Evolutionary conservation across 2,113 vertebrate genomes (phyloP).

Genomic region (Bufo bufo): DNA sequence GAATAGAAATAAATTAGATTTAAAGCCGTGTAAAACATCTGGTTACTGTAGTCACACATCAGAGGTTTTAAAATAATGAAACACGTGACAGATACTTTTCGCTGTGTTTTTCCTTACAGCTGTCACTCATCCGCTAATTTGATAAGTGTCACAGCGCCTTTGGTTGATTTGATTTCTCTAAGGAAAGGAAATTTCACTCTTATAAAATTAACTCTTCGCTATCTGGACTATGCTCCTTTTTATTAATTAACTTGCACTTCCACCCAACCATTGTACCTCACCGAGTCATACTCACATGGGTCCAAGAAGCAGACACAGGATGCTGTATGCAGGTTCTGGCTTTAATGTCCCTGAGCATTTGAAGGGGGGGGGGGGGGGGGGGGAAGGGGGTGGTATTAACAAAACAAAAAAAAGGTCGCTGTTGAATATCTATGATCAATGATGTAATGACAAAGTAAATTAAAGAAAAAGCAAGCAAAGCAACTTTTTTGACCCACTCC

Average conservation of each 20-base stretch:
- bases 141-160: constrained; percentile 8
- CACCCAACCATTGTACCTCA: neutral
- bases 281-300: neutral
- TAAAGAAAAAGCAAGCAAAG: too few species aligned
- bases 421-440: too few species aligned
- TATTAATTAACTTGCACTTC: neutral
- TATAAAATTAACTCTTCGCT: neutral
- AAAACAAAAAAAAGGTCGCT: too few species aligned
- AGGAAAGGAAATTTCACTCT: neutral
- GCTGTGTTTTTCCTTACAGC: constrained; percentile 11
- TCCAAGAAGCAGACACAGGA: too few species aligned
- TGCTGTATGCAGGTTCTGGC: too few species aligned
- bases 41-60: constrained; percentile 31
- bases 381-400: too few species aligned
- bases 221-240: neutral
- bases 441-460: too few species aligned
- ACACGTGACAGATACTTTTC: neutral
- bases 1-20: neutral
- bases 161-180: constrained; percentile 22
- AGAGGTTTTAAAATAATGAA: constrained; percentile 4
- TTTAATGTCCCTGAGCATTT: too few species aligned
- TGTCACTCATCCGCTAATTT: constrained; percentile 26
- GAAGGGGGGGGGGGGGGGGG: too few species aligned
- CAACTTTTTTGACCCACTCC: too few species aligned
- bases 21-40: constrained; percentile 17